Base-by-base conservation (phyloP, 2,113 vertebrate species). In the Leptobrachium leishanense region DNA sequence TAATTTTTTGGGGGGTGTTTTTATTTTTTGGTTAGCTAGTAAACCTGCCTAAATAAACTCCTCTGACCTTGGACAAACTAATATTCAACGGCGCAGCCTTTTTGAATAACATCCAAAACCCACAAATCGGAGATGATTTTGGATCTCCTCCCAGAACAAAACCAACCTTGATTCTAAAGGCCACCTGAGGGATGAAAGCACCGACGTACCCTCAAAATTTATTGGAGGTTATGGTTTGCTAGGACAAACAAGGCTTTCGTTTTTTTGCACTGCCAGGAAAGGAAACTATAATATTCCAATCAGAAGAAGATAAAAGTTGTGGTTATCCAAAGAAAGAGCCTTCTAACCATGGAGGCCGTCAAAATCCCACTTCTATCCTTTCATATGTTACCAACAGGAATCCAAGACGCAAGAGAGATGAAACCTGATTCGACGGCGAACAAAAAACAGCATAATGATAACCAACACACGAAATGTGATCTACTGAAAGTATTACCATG, bases 21-120 rank as follows among this genome's bases (percentile, higher is more conserved):
- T 20, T 41, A 66, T 39, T 73, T 85, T 87, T 59, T 54, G 82
- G 72, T 87, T 86, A 86, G 74, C 79, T 82, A 85, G 85, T 85
- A 88, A 88, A 87, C 57, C 69, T 88, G 82, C 80, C 83, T 80
- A 87, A 89, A 85, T 82, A 91, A 90, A 87, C 84, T 84, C 59
- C 85, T 85, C 20, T 81, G 71, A 84, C 84, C 87, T 85, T 82
- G 71, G 65, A 84, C 81, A 59, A 69, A 83, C 78, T 90, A 83
- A 84, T 75, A 85, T 80, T 88, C 81, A 39, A 70, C 7, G 65
- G 76, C 80, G 86, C 79, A 86, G 82, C 57, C 85, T 68, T 87
- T 89, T 3, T 85, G 84, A 89, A 85, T 85, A 57, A 77, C 62
- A 76, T 87, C 86, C 86, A 86, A 88, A 90, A 81, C 39, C 79